These are phyloP conservation scores for Hydriomena furcata DNA, from an alignment of 2,888 invertebrate species.

Conservation along the genomic window DNA sequence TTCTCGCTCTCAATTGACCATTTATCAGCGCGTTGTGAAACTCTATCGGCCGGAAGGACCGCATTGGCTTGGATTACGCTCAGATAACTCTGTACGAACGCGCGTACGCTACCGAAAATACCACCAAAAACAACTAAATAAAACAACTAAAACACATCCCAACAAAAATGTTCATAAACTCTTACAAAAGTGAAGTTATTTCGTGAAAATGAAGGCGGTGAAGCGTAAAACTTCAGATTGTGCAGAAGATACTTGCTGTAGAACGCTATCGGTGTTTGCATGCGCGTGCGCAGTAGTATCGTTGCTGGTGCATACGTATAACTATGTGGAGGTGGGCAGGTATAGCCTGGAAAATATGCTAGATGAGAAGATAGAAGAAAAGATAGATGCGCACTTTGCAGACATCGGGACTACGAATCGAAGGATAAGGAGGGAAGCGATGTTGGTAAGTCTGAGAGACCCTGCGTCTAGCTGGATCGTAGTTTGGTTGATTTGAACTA, in stretches of 20 bases:
- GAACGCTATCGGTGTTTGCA: conserved; percentile 63
- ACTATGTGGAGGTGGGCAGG: conserved; percentile 49
- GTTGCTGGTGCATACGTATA: conserved; percentile 64
- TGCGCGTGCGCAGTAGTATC: conserved; percentile 65
- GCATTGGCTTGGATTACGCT: conserved; percentile 67
- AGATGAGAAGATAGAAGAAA: conserved; percentile 59
- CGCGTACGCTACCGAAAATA: conserved; percentile 30
- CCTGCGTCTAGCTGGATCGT: too few relatives aligned
- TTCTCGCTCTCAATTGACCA: conserved; percentile 63
- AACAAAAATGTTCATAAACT: conserved; percentile 9
- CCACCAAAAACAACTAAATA: neutral
- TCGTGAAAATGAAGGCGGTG: conserved; percentile 34
- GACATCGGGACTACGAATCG: conserved; percentile 46
- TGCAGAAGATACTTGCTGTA: conserved; percentile 51
- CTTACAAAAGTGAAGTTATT: neutral
- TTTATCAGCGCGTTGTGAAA: conserved; percentile 73
- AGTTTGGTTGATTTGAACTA: too few relatives aligned
- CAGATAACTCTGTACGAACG: conserved; percentile 54
- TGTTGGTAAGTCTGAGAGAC: conserved; percentile 55
- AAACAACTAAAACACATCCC: neutral
- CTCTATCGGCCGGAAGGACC: conserved; percentile 70
- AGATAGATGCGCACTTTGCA: conserved; percentile 57
- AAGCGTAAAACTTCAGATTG: conserved; percentile 45
- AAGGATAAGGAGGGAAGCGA: conserved; percentile 68
- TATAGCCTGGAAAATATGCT: conserved; percentile 50